Evolutionary conservation across 2,797 vertebrate species (phyloP).

Genomic region (Acrossocheilus fasciatus): DNA sequence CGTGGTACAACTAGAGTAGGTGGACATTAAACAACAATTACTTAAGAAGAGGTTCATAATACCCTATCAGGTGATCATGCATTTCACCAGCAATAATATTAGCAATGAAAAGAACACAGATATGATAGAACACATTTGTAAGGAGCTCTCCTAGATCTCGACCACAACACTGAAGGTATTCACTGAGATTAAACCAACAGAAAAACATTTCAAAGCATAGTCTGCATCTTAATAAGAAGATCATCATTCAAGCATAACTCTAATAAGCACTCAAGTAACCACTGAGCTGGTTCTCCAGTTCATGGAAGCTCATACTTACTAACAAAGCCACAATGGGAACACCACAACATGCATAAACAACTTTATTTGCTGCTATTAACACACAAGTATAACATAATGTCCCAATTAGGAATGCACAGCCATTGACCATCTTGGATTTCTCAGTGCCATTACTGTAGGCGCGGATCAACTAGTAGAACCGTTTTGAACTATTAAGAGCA

Average conservation of each 20-base stretch:
- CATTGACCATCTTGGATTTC: slow-evolving; percentile 38
- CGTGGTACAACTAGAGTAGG: slow-evolving; percentile 34
- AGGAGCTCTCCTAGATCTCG: not conserved
- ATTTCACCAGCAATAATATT: not conserved
- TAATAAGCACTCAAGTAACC: not conserved
- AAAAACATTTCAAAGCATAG: not conserved
- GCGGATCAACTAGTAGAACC: not conserved
- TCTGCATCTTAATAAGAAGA: not conserved
- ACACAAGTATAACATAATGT: not conserved
- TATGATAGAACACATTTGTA: not conserved
- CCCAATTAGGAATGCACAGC: slow-evolving; percentile 17
- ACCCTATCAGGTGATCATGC: not conserved
- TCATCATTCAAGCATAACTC: not conserved
- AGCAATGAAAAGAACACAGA: not conserved
- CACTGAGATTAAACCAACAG: not conserved
- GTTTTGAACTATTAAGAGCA: not conserved
- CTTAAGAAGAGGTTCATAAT: not conserved
- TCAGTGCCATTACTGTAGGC: not conserved
- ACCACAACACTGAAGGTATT: not conserved
- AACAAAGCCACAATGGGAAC: not conserved
- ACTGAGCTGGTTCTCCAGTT: not conserved
- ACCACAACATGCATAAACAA: not conserved
- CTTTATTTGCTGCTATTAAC: not conserved
- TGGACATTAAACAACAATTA: not conserved
- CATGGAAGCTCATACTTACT: not conserved